Base-by-base conservation (phyloP, 1,140 invertebrate species). In the Varroa destructor region DNA sequence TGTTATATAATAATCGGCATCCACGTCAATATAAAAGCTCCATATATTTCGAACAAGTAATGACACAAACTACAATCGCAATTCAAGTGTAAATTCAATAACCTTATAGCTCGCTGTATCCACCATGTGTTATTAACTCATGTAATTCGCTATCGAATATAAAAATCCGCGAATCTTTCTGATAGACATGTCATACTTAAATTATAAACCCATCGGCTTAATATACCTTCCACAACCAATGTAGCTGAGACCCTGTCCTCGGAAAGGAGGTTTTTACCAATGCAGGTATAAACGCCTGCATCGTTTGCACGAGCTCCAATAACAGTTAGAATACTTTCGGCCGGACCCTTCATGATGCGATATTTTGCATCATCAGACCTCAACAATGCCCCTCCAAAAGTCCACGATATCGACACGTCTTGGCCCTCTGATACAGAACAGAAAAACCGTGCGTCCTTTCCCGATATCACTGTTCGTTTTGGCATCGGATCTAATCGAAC, bases 301-400 rank as follows among this genome's bases (percentile, higher is more conserved):
- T 67, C 61, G 5, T 67, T 67, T 40, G 61, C 40, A 14, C 46
- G 61, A 67, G 37, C 61, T 14, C 12, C 40, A 37, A 46, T 43
- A 46, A 67, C 37, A 36, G 61, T 67, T 10, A 67, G 36, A 67
- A 67, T 67, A 40, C 61, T 67, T 46, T 67, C 61, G 12, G 61
- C 61, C 1, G 46, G 5, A 43, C 61, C 61, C 14, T 1, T 67
- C 37, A 8, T 67, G 40, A 67, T 67, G 40, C 61, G 61, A 67
- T 67, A 37, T 3, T 67, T 67, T 3, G 36, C 14, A 67, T 67
- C 61, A 40, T 67, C 61, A 2, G 61, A 43, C 40, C 40, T 67
- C 37, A 67, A 8, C 1, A 67, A 8, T 46, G 40, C 40, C 40
- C 61, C 61, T 3, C 61, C 36, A 40, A 67, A 67, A n/a, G 61